Evolutionary conservation across 2,888 invertebrate species (phyloP), one percentile per base, ranked within the genome.

Genomic region (Hemithea aestivaria): DNA sequence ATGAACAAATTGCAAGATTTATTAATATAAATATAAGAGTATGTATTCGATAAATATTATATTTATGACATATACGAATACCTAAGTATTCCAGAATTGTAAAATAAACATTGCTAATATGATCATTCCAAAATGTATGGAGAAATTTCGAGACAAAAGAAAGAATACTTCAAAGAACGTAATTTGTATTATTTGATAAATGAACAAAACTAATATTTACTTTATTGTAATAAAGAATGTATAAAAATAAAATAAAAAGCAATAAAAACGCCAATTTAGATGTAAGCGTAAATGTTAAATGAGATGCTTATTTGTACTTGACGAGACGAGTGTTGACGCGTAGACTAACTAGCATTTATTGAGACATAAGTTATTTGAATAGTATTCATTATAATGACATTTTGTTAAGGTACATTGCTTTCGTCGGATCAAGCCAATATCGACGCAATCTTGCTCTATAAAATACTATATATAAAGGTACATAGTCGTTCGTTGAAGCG

Each of bases 201-300:
- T 25, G 10, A 20, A 27, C 22, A 36, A 27, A 40, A 41, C 27
- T 38, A 25, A 27, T 32, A 21, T 30, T 12, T 28, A 27, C 9
- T 25, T 35, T 20, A 32, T 21, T 27, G 20, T 27, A 27, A 12
- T 8, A 29, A 20, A 23, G 25, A 40, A 22, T 29, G 12, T 40
- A 8, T 38, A 29, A 38, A 43, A 39, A 36, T 25, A 55, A 62
- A 65, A 60, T 60, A 69, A 67, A 66, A 67, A 80, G 81, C 80
- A 84, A 79, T 81, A 82, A 66, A 67, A 79, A 75, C 67, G 83
- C 84, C 83, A 85, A 85, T 69, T 66, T 83, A 82, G 77, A 49
- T 58, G 38, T 81, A 82, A 75, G 73, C 53, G 56, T 68, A 66
- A 50, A 57, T 50, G 54, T 64, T 61, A 62, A 55, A 58, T 53